Conservation (phyloP, 2,797 vertebrate genomes). For the Sebastiscus albofasciatus region DNA sequence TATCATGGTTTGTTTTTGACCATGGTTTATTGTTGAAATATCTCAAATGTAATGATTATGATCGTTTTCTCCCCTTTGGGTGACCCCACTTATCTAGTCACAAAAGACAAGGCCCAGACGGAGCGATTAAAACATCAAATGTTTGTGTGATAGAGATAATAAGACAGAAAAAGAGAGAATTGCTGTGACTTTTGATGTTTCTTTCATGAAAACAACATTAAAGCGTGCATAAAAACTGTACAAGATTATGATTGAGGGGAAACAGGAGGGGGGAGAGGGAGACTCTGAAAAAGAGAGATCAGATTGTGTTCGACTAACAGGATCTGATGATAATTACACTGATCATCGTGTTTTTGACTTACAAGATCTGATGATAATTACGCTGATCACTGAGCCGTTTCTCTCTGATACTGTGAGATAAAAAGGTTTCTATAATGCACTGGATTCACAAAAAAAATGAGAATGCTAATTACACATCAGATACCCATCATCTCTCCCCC, state of each 20-base stretch:
- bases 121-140: slow-evolving; percentile 12
- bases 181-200: slow-evolving; percentile 24
- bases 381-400: slow-evolving; percentile 42
- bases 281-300: slow-evolving; percentile 29
- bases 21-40: not conserved
- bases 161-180: not conserved
- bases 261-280: not conserved
- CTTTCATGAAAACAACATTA: slow-evolving; percentile 39
- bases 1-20: not conserved
- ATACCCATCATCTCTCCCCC: slow-evolving; percentile 29
- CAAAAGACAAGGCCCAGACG: not conserved
- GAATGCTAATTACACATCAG: slow-evolving; percentile 44
- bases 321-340: slow-evolving; percentile 63
- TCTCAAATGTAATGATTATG: not conserved
- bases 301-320: slow-evolving; percentile 50
- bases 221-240: slow-evolving; percentile 11
- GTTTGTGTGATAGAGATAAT: not conserved
- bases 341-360: slow-evolving; percentile 56
- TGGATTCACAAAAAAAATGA: slow-evolving; percentile 25
- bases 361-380: slow-evolving; percentile 60
- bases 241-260: slow-evolving; percentile 19
- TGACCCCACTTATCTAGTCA: slow-evolving; percentile 6
- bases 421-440: slow-evolving; percentile 43
- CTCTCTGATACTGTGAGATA: slow-evolving; percentile 46
- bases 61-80: slow-evolving; percentile 15